Percentiles rank a stretch among this genome's conserved stretches.
These are phyloP conservation scores for Limnephilus auricula DNA, from an alignment of 2,888 invertebrate genomes.

Conservation along the genomic window DNA sequence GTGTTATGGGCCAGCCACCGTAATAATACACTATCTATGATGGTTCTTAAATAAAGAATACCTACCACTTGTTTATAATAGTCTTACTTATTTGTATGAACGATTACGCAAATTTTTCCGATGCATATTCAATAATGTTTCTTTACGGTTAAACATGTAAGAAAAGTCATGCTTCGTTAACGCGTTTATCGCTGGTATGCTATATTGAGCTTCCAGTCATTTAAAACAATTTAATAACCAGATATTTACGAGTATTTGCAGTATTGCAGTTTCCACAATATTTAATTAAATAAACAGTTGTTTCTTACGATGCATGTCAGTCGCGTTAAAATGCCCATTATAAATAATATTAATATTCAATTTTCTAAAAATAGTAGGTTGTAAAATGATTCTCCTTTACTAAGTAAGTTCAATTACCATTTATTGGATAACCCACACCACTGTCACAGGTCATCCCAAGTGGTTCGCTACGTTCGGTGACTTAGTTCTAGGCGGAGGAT, in stretches of 20 bases:
- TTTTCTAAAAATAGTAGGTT: too few relatives aligned
- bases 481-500: too few relatives aligned
- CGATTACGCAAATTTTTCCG: background rate
- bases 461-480: too few relatives aligned
- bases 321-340: too few relatives aligned
- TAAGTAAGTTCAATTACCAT: too few relatives aligned
- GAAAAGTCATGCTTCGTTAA: background rate
- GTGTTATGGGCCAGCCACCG: background rate
- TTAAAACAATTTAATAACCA: background rate
- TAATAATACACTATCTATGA: background rate
- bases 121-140: background rate
- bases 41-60: background rate
- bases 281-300: too few relatives aligned
- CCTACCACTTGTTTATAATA: background rate
- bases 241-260: background rate
- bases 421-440: too few relatives aligned
- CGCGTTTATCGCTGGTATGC: background rate
- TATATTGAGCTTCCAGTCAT: background rate
- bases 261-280: background rate
- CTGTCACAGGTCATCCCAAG: too few relatives aligned
- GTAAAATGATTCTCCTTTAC: background rate
- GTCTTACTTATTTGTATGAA: background rate
- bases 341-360: too few relatives aligned
- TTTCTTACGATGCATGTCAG: too few relatives aligned
- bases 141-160: background rate